Evolutionary conservation across 2,888 invertebrate species (phyloP).

Genomic region (Lamproptera curius): DNA sequence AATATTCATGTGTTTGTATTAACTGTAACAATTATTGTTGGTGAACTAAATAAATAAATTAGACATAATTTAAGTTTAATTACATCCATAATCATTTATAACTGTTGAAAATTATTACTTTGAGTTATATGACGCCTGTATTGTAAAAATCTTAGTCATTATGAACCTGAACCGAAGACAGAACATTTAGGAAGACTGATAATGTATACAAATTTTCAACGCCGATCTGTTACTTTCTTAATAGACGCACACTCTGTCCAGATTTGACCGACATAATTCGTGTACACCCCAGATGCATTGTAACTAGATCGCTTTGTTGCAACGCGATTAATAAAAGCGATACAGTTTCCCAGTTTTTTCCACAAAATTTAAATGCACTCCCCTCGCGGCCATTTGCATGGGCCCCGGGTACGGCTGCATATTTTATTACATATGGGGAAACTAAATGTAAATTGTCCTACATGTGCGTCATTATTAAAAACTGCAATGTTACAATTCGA

Average conservation of each 20-base stretch:
- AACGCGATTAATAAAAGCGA: conserved; percentile 63
- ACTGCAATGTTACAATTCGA: too few species aligned
- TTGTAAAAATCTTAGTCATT: neutral
- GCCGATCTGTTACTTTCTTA: neutral
- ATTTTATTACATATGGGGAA: conserved; percentile 39
- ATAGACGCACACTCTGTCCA: neutral
- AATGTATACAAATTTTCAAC: too few species aligned
- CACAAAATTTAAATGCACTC: conserved; percentile 71
- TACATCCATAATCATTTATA: neutral
- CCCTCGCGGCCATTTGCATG: conserved; percentile 65
- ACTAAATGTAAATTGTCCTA: conserved; percentile 23
- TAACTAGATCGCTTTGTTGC: conserved; percentile 54
- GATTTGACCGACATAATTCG: conserved; percentile 29
- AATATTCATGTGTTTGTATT: too few species aligned
- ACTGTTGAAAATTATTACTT: neutral
- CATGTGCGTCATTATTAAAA: too few species aligned
- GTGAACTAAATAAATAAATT: too few species aligned
- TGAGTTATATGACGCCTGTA: neutral
- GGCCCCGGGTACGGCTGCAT: conserved; percentile 43
- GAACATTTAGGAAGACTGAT: too few species aligned
- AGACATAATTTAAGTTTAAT: too few species aligned
- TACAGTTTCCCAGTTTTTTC: conserved; percentile 68
- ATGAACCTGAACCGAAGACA: neutral
- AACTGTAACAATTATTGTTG: too few species aligned
- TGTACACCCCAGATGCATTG: conserved; percentile 54